phyloP scores from a whole-genome alignment of 1,140 invertebrate species.

The Drosophila nebulosa region DNA sequence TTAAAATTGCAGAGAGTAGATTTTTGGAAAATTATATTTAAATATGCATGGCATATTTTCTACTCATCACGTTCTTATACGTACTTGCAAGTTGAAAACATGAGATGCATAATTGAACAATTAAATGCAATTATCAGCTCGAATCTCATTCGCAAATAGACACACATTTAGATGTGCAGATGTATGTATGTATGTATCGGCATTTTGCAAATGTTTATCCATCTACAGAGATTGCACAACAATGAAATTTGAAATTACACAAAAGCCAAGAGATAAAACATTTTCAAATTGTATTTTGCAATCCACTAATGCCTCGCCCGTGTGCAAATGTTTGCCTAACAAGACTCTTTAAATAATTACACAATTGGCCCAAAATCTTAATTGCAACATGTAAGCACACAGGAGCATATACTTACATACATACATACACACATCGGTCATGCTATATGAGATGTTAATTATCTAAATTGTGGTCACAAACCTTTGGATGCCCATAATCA shows the following conservation, averaged over 20 bases:
- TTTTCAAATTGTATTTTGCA: neutral
- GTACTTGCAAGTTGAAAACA: neutral
- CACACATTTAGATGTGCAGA: neutral
- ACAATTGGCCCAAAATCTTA: neutral
- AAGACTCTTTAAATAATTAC: neutral
- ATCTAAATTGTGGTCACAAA: neutral
- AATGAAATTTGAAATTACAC: neutral
- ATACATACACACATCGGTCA: neutral
- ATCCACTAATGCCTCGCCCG: neutral
- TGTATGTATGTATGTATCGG: too few relatives aligned
- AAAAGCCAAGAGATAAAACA: neutral
- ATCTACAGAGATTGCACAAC: neutral
- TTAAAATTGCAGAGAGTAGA: neutral
- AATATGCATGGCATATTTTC: neutral
- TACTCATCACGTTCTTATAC: neutral
- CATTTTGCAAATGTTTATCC: neutral
- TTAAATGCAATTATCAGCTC: neutral
- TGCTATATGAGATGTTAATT: neutral
- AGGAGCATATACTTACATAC: neutral
- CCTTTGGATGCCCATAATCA: neutral
- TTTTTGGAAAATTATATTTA: neutral
- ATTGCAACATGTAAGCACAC: neutral
- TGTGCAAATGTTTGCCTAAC: neutral
- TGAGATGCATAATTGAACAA: neutral
- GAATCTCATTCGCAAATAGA: neutral